These are phyloP conservation scores for Gonocerus acuteangulatus DNA, from an alignment of 2,888 invertebrate genomes.

Conservation along the genomic window DNA sequence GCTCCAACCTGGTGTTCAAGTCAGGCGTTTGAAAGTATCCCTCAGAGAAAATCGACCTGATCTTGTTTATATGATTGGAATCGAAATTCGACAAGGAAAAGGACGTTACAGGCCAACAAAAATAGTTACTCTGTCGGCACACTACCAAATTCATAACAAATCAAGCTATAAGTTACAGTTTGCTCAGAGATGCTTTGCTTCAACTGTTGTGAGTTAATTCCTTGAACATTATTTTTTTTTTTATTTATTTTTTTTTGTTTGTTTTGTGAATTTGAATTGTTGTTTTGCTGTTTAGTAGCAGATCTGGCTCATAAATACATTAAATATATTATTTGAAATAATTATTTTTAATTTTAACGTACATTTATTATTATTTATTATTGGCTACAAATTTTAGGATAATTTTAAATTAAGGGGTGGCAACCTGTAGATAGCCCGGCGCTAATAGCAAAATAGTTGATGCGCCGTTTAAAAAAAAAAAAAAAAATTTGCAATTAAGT, in stretches of 20 bases:
- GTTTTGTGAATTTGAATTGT: too few species aligned
- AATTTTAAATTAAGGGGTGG: too few species aligned
- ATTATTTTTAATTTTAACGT: too few species aligned
- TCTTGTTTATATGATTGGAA: slow-evolving; percentile 75
- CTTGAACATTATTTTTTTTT: background rate
- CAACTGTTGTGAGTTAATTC: slow-evolving; percentile 54
- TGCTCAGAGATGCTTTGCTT: slow-evolving; percentile 78
- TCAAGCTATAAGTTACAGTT: slow-evolving; percentile 69
- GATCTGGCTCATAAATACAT: background rate
- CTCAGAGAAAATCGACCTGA: slow-evolving; percentile 57
- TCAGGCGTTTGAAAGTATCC: slow-evolving; percentile 56
- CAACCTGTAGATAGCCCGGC: too few species aligned
- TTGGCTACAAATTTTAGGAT: background rate
- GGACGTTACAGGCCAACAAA: slow-evolving; percentile 85
- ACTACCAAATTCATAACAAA: slow-evolving; percentile 88
- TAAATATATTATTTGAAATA: background rate
- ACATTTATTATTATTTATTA: background rate
- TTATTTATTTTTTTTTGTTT: background rate
- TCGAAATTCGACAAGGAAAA: slow-evolving; percentile 78
- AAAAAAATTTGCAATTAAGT: too few species aligned
- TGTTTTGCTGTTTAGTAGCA: background rate
- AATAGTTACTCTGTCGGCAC: slow-evolving; percentile 85
- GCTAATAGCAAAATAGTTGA: too few species aligned
- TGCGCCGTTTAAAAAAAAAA: too few species aligned
- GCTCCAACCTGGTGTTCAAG: slow-evolving; percentile 68